phyloP scores from a whole-genome alignment of 2,888 invertebrate species.

The Acrobasis suavella region DNA sequence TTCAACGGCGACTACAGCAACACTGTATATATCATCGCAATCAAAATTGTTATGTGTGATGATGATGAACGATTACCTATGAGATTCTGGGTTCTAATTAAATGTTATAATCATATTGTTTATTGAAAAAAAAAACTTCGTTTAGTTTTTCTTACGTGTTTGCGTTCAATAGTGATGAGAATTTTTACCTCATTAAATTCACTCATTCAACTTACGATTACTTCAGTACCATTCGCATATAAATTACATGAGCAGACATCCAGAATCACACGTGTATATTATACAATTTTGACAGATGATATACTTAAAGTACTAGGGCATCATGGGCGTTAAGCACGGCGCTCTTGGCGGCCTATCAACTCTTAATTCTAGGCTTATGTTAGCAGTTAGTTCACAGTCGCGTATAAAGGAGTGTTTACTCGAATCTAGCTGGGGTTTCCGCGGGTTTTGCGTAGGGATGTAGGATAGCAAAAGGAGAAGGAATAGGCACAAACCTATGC shows the following conservation, averaged over 20 bases:
- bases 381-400: constrained; percentile 75
- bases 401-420: constrained; percentile 39
- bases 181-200: background rate
- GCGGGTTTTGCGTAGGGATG: constrained; percentile 43
- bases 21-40: constrained; percentile 19
- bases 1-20: constrained; percentile 25
- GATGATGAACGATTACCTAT: background rate
- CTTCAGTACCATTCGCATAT: background rate
- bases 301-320: constrained; percentile 27
- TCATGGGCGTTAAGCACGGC: constrained; percentile 52
- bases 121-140: background rate
- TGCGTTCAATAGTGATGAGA: background rate
- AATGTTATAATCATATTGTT: background rate
- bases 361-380: constrained; percentile 49
- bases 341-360: constrained; percentile 58
- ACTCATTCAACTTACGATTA: background rate
- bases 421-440: constrained; percentile 22
- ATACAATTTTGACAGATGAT: constrained; percentile 23
- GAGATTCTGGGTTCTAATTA: constrained; percentile 6
- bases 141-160: background rate
- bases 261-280: constrained; percentile 18
- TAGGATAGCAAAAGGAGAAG: constrained; percentile 63
- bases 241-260: background rate
- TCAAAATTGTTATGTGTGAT: constrained; percentile 9
- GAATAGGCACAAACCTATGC: constrained; percentile 80